These are phyloP conservation scores for Rhinolophus ferrumequinum DNA, from an alignment of 2,113 vertebrate species.

Conservation along the genomic window DNA sequence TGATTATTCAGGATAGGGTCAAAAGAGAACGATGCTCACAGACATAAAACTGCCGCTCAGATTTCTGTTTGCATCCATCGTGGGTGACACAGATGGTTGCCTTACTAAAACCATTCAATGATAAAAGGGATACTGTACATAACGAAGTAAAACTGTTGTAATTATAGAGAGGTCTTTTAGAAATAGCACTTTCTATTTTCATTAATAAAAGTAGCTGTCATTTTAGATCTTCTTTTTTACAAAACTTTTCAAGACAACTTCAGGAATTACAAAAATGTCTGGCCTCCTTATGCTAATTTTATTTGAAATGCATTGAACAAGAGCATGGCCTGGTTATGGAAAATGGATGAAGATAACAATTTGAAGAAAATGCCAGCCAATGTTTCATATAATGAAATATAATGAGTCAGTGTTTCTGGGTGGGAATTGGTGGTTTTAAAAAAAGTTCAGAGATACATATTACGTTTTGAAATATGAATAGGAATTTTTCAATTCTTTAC, in stretches of 20 bases:
- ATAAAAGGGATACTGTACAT: not conserved
- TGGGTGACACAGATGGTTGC: not conserved
- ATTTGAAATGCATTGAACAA: not conserved
- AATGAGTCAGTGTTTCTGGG: not conserved
- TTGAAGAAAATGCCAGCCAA: not conserved
- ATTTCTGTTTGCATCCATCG: not conserved
- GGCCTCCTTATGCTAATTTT: constrained; percentile 9
- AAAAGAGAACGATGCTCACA: not conserved
- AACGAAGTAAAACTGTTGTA: not conserved
- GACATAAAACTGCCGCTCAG: not conserved
- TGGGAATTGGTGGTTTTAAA: not conserved
- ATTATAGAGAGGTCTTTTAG: constrained; percentile 19
- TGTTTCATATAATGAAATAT: not conserved
- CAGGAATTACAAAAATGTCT: not conserved
- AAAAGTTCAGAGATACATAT: not conserved
- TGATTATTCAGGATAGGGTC: not conserved
- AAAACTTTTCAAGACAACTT: not conserved
- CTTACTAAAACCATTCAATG: not conserved
- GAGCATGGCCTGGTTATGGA: not conserved
- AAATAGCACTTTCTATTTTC: constrained; percentile 18
- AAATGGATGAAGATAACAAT: not conserved
- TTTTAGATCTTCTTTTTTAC: constrained; percentile 40
- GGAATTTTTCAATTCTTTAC: not conserved
- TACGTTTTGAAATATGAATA: constrained; percentile 15
- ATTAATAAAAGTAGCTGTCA: constrained; percentile 10